phyloP scores from a whole-genome alignment of 2,797 vertebrate genomes.

The Eupleurogrammus muticus region DNA sequence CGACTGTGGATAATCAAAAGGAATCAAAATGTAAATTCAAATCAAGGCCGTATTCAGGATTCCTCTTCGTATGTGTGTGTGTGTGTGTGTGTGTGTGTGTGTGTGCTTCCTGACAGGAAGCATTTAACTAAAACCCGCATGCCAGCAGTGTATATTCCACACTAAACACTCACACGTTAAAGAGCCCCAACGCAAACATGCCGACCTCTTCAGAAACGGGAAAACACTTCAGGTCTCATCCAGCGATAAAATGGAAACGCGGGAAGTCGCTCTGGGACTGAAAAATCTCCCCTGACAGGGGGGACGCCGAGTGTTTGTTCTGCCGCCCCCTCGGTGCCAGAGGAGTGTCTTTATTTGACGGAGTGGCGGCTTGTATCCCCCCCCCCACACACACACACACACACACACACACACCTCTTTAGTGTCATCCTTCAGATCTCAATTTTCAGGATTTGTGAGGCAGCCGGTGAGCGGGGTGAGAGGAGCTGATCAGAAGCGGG shows the following conservation, averaged over 20 bases:
- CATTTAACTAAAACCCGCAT: not conserved
- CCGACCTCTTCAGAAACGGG: not conserved
- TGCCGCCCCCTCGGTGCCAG: constrained; percentile 6
- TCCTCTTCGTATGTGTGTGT: not conserved
- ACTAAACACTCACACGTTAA: not conserved
- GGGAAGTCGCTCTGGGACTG: not conserved
- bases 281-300: constrained; percentile 13
- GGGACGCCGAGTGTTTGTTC: not conserved
- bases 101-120: constrained; percentile 2
- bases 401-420: too few relatives aligned
- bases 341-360: constrained; percentile 58
- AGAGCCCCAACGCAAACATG: not conserved
- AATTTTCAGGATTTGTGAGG: constrained; percentile 73
- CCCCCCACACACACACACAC: constrained; percentile 21
- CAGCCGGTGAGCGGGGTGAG: constrained; percentile 48
- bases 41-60: constrained; percentile 12
- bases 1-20: constrained; percentile 58
- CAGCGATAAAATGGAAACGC: constrained; percentile 12
- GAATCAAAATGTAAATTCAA: constrained; percentile 66
- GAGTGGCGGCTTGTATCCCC: constrained; percentile 55
- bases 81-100: not conserved
- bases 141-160: not conserved
- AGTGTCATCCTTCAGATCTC: constrained; percentile 65
- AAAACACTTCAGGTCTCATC: constrained; percentile 4
- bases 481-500: constrained; percentile 34